A percentile compares a stretch with the other conserved stretches of the same genome.
phyloP scores from a whole-genome alignment of 2,888 invertebrate genomes.

The Bedellia somnulentella region DNA sequence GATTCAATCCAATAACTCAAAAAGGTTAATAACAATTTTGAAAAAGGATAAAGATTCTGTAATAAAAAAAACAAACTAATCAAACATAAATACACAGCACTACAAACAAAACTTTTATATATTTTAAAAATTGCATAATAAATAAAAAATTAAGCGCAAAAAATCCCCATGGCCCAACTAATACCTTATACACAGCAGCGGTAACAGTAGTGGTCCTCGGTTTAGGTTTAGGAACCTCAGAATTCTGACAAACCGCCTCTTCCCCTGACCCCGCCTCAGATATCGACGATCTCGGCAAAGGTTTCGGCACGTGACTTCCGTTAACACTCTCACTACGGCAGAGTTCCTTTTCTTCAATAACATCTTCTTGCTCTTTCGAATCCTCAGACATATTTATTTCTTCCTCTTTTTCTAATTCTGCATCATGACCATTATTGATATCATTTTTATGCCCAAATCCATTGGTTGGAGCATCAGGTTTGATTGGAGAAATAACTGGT shows the following conservation, averaged over 20 bases:
- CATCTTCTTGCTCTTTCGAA: conserved; percentile 27
- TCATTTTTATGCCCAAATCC: conserved; percentile 35
- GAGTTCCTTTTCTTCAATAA: conserved; percentile 29
- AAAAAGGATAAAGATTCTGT: conserved; percentile 10
- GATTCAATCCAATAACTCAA: no score
- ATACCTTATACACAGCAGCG: conserved; percentile 79
- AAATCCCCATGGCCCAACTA: no score
- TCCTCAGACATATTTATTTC: neutral
- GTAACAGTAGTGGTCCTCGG: conserved; percentile 70
- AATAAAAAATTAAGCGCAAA: no score
- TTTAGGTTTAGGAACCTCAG: conserved; percentile 59
- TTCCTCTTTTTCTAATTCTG: conserved; percentile 14
- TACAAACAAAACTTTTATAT: no score
- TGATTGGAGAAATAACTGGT: conserved; percentile 18
- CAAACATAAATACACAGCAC: neutral
- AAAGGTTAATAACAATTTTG: no score
- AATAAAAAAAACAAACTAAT: conserved; percentile 5
- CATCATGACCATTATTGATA: conserved; percentile 31
- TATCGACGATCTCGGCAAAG: conserved; percentile 77
- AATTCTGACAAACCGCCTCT: conserved; percentile 24
- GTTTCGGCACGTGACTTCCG: conserved; percentile 64
- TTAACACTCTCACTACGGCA: conserved; percentile 47
- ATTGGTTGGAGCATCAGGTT: conserved; percentile 28
- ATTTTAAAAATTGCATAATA: no score
- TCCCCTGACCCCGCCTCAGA: conserved; percentile 65